Evolutionary conservation across 2,797 vertebrate genomes (phyloP).

Genomic region (Serranus cabrilla): DNA sequence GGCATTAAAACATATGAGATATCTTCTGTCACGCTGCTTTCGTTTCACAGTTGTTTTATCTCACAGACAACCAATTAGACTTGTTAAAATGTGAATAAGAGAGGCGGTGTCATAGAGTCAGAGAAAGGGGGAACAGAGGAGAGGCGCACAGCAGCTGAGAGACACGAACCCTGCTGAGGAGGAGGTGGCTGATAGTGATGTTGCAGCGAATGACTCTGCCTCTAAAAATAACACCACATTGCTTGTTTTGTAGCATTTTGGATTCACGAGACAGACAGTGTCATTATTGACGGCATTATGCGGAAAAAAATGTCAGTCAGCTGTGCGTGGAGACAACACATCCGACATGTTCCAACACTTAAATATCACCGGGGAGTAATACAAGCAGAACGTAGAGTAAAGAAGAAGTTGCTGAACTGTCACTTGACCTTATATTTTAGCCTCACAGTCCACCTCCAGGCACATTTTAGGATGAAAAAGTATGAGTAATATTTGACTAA

Average conservation of each 20-base stretch:
- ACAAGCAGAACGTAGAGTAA: neutral
- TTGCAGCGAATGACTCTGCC: constrained; percentile 41
- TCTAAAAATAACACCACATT: constrained; percentile 63
- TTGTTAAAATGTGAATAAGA: constrained; percentile 31
- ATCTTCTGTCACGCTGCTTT: constrained; percentile 14
- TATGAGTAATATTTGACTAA: too few species aligned
- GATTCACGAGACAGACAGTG: constrained; percentile 36
- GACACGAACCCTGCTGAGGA: constrained; percentile 42
- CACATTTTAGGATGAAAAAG: too few species aligned
- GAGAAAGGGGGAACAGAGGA: constrained; percentile 1
- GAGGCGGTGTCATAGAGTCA: constrained; percentile 42
- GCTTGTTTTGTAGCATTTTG: constrained; percentile 43
- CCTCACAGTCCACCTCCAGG: neutral
- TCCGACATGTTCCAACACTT: constrained; percentile 9
- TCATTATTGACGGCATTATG: neutral
- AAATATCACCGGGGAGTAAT: constrained; percentile 32
- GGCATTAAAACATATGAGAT: neutral
- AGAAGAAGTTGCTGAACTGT: neutral
- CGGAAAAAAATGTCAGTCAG: constrained; percentile 14
- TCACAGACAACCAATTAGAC: constrained; percentile 34
- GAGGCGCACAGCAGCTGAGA: constrained; percentile 16
- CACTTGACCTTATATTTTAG: neutral
- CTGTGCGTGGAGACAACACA: constrained; percentile 11
- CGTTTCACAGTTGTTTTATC: constrained; percentile 24
- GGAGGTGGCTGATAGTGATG: constrained; percentile 53